phyloP scores from a whole-genome alignment of 2,113 vertebrate genomes.

The Pyxicephalus adspersus region DNA sequence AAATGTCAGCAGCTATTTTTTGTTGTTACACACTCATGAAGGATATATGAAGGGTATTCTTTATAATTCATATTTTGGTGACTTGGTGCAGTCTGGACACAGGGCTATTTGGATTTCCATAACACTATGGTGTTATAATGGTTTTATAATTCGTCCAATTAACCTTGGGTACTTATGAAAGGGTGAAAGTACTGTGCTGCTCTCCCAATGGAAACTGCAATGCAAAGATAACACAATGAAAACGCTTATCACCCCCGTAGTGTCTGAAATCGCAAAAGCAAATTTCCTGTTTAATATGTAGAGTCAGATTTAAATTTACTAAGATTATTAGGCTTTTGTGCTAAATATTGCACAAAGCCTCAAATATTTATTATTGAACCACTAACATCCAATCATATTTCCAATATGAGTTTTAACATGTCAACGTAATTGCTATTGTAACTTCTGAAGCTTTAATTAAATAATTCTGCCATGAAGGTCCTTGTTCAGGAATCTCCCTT shows the following conservation, averaged over 20 bases:
- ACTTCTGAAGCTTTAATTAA: too few relatives aligned
- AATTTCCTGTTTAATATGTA: background rate
- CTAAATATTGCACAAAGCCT: too few relatives aligned
- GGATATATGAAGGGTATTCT: slow-evolving; percentile 3
- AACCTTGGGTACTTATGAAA: slow-evolving; percentile 38
- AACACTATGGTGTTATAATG: slow-evolving; percentile 29
- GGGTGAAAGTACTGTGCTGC: slow-evolving; percentile 21
- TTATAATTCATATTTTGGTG: background rate
- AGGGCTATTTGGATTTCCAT: slow-evolving; percentile 7
- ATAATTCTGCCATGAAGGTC: too few relatives aligned
- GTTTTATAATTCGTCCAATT: slow-evolving; percentile 41
- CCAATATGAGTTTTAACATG: too few relatives aligned
- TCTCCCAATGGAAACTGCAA: slow-evolving; percentile 35
- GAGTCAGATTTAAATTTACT: background rate
- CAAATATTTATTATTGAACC: too few relatives aligned
- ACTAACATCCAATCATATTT: too few relatives aligned
- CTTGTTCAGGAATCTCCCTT: too few relatives aligned
- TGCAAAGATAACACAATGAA: slow-evolving; percentile 38
- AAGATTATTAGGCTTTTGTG: background rate
- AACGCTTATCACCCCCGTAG: slow-evolving; percentile 12
- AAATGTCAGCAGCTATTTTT: too few relatives aligned
- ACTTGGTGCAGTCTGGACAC: slow-evolving; percentile 13
- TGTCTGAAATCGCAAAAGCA: background rate
- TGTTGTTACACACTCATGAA: background rate
- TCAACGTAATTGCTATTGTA: too few relatives aligned